Evolutionary conservation across 1,140 invertebrate species (phyloP), one percentile per base, ranked within the genome.

Genomic region (Drosophila kikkawai): DNA sequence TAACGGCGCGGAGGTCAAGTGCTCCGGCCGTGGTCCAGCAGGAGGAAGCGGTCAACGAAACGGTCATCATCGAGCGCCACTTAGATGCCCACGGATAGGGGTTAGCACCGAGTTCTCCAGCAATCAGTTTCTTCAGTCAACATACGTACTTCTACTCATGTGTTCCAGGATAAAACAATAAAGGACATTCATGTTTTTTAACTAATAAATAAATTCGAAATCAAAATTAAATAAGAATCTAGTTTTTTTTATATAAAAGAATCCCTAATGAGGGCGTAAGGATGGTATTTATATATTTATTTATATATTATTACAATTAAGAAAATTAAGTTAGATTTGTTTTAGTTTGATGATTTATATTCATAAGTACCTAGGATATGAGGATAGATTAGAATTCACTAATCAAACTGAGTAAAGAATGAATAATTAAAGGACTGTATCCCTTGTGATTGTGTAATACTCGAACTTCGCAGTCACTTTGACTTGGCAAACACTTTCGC

Each of bases 1-100:
- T 88, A 13, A 90, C 85, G 13, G 85, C 70, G n/a, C 56, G 85
- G 7, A 44, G 85, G 13, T 59, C 81, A 0, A 83, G 84, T 78
- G 83, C 83, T 4, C 84, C 83, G 32, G 77, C 77, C 15, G 44
- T 48, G 41, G 45, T 88, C 36, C 70, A 82, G 9, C 53, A 39
- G 47, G 42, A 47, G 19, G 37, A 53, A 26, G 37, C 64, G 36
- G 63, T 53, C 53, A 65, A 84, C 47, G 75, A 70, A 45, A 85
- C 75, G 36, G 61, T 86, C 58, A 71, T 48, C 57, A 66, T 86
- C 67, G 79, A 79, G 75, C 67, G 69, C 37, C 15, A 71, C 51
- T 39, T 71, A 73, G 67, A 73, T 50, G 48, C 66, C 44, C 69
- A 70, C 12, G 44, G 15, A 37, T 71, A 73, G 65, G 39, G 51